Evolutionary conservation across 2,113 vertebrate species (phyloP).

Genomic region (Cryptomyrus ogoouensis): DNA sequence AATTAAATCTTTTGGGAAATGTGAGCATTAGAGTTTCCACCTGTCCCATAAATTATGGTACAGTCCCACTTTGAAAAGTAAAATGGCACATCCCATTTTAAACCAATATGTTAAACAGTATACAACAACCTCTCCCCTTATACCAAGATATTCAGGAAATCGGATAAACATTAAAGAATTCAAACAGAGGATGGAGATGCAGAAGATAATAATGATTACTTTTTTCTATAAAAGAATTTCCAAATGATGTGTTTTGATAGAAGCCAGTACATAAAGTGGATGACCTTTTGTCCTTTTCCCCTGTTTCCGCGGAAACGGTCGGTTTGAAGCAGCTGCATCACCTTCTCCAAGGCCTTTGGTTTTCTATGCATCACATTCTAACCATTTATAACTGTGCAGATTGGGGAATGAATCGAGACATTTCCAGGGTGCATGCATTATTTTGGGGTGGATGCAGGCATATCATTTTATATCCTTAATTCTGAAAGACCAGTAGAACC

Average conservation of each 20-base stretch:
- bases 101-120: background rate
- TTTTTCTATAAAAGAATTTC: background rate
- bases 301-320: background rate
- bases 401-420: background rate
- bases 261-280: background rate
- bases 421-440: background rate
- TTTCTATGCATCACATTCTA: background rate
- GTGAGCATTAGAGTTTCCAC: background rate
- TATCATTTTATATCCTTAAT: background rate
- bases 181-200: background rate
- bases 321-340: background rate
- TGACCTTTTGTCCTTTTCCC: background rate
- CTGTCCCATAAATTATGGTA: background rate
- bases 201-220: background rate
- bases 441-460: background rate
- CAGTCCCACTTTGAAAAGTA: no score
- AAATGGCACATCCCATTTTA: background rate
- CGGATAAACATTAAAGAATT: background rate
- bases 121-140: background rate
- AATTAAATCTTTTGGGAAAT: background rate
- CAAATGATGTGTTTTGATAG: background rate
- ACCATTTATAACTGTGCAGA: background rate
- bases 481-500: background rate
- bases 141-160: background rate
- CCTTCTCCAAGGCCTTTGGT: background rate